Base-by-base conservation (phyloP, 2,888 invertebrate species). In the Drosophila fungiperda region DNA sequence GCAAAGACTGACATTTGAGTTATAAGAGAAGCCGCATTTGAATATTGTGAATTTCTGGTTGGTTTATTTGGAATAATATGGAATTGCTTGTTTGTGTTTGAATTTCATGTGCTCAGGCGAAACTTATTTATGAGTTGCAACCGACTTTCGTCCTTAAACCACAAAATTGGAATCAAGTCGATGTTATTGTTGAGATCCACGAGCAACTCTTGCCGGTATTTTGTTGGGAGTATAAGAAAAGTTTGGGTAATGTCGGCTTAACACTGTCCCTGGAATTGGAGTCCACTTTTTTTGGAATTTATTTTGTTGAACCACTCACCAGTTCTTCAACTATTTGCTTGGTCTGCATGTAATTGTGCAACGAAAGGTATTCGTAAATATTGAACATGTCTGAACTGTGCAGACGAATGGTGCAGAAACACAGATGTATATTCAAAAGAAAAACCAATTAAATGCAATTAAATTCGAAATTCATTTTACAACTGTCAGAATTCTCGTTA, bases 381-480 rank as follows among this genome's bases (percentile, higher is more conserved):
- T n/a, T 23, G 7, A n/a, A 36, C 26, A 26, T 50, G 29, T 15
- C 26, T 35, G 38, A 26, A 33, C 63, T 23, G 23, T 17, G 6
- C 26, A 33, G 20, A 6, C n/a, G 12, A 48, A 12, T 12, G 3
- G 11, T 33, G 20, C 49, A 7, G 9, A 65, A 36, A 32, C 2
- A 35, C 12, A 65, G n/a, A 52, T 60, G 26, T 38, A 12, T 12
- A 17, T 32, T 29, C n/a, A 36, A 59, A 38, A 54, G 73, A 45
- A 42, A 3, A 20, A 50, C 68, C 57, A 59, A 62, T 55, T 50
- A 17, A 50, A 36, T 23, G 59, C 55, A 66, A 72, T 73, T 72
- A 60, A 71, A 72, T 20, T 48, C 36, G 53, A 38, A 59, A 65
- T 72, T 65, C 32, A 59, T 60, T 72, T 72, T 36, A 73, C 50